Percentiles rank a stretch among this genome's conserved stretches.
phyloP scores from a whole-genome alignment of 1,140 invertebrate species.

The Pseudomyrmex gracilis region DNA sequence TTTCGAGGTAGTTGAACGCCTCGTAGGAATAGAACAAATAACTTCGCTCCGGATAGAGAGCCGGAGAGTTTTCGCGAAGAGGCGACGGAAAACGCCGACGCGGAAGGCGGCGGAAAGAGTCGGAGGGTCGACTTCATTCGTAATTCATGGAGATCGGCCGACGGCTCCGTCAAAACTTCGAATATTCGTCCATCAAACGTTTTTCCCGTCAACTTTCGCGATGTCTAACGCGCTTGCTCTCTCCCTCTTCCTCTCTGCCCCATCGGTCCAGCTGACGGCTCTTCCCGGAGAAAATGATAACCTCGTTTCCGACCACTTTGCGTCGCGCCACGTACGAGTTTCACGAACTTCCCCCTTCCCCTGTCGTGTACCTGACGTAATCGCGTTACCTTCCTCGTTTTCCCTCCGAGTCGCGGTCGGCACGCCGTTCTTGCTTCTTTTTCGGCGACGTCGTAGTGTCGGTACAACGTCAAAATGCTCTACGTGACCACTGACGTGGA shows the following conservation, averaged over 20 bases:
- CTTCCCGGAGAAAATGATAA: conserved; percentile 73
- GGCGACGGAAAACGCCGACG: conserved; percentile 32
- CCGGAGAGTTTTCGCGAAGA: conserved; percentile 45
- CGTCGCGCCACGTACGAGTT: conserved; percentile 67
- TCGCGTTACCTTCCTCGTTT: conserved; percentile 59
- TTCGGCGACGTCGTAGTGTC: conserved; percentile 44
- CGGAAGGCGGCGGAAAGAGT: conserved; percentile 3
- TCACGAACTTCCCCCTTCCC: conserved; percentile 51
- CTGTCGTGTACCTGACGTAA: conserved; percentile 62
- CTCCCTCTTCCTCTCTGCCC: conserved; percentile 34
- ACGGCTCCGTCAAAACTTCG: conserved; percentile 73
- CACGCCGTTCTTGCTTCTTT: conserved; percentile 57
- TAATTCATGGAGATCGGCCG: conserved; percentile 73
- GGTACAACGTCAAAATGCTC: conserved; percentile 67
- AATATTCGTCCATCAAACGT: conserved; percentile 76
- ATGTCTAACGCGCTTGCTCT: conserved; percentile 60
- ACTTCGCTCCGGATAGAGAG: conserved; percentile 65
- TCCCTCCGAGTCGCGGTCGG: not conserved
- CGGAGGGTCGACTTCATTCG: conserved; percentile 67
- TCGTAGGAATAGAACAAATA: conserved; percentile 71
- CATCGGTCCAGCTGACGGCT: conserved; percentile 72
- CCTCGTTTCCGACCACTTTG: conserved; percentile 75
- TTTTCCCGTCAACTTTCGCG: conserved; percentile 74
- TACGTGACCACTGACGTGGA: conserved; percentile 69
- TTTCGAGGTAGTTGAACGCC: conserved; percentile 55